phyloP scores from a whole-genome alignment of 1,140 invertebrate genomes.

The Halyomorpha halys region DNA sequence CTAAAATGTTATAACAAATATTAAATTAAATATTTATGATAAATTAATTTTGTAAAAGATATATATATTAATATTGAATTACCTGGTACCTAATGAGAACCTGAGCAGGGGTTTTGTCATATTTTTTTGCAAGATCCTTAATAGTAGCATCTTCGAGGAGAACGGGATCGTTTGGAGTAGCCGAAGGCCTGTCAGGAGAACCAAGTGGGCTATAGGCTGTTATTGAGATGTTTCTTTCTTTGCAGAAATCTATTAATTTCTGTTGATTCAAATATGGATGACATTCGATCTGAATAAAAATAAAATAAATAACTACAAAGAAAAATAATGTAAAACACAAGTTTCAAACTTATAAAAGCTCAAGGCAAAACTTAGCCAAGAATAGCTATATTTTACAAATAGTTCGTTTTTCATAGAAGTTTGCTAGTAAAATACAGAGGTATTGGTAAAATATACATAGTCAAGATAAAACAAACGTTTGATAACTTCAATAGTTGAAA shows the following conservation, averaged over 20 bases:
- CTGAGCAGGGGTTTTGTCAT: slow-evolving; percentile 57
- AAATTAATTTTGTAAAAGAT: background rate
- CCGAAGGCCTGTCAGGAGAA: slow-evolving; percentile 39
- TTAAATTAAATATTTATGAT: background rate
- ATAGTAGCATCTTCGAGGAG: slow-evolving; percentile 52
- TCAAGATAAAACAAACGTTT: too few species aligned
- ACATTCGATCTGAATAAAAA: slow-evolving; percentile 41
- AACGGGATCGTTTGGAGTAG: slow-evolving; percentile 49
- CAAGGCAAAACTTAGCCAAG: too few species aligned
- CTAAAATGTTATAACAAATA: slow-evolving; percentile 30
- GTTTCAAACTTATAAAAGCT: too few species aligned
- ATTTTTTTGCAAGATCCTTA: slow-evolving; percentile 50
- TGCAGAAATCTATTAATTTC: slow-evolving; percentile 39
- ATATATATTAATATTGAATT: slow-evolving; percentile 6
- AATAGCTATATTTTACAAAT: too few species aligned
- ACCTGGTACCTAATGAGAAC: slow-evolving; percentile 53
- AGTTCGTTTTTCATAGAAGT: too few species aligned
- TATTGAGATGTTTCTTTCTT: slow-evolving; percentile 37
- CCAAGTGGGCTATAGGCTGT: slow-evolving; percentile 46
- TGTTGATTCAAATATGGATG: slow-evolving; percentile 45
- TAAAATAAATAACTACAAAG: too few species aligned
- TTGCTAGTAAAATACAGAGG: too few species aligned
- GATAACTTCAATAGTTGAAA: too few species aligned
- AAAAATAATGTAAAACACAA: too few species aligned
- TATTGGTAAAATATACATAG: too few species aligned